A percentile compares a stretch with the other conserved stretches of the same genome.
Conservation (phyloP, 2,797 vertebrate genomes). For the Chelon auratus region DNA sequence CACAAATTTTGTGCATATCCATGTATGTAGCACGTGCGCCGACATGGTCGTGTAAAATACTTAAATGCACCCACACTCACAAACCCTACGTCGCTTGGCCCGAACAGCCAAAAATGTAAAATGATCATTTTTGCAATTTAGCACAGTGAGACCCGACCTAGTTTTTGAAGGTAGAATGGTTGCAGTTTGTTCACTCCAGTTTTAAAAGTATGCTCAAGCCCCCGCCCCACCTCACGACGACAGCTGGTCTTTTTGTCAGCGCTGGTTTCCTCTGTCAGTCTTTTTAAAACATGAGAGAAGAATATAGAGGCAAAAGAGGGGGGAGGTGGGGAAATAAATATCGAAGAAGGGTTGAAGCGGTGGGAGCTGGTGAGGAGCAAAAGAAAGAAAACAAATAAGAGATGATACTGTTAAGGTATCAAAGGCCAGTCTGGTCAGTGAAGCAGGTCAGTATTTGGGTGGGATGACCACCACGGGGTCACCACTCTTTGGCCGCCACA, state of each 20-base stretch:
- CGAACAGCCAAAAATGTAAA: conserved; percentile 56
- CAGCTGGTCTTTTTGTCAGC: conserved; percentile 53
- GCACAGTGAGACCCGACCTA: conserved; percentile 93
- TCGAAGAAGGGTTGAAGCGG: conserved; percentile 48
- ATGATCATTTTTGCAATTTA: conserved; percentile 75
- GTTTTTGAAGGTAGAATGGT: conserved; percentile 91
- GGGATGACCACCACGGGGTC: conserved; percentile 94
- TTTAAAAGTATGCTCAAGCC: conserved; percentile 72
- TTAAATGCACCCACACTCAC: conserved; percentile 50
- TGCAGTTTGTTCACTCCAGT: conserved; percentile 85
- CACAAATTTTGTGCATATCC: conserved; percentile 58
- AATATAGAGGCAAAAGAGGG: conserved; percentile 43
- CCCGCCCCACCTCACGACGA: conserved; percentile 29
- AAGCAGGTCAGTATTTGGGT: conserved; percentile 87
- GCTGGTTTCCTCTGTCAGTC: conserved; percentile 48
- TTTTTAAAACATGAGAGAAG: conserved; percentile 42
- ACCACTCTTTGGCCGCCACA: conserved; percentile 96
- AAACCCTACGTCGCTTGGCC: conserved; percentile 42
- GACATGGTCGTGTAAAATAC: conserved; percentile 61
- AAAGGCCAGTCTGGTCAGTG: conserved; percentile 74
- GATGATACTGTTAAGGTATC: conserved; percentile 68
- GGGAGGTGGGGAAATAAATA: conserved; percentile 18
- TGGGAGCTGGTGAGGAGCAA: conserved; percentile 59
- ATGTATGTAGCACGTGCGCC: conserved; percentile 56
- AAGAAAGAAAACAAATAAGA: conserved; percentile 37